These are phyloP conservation scores for Ciconia stormi DNA, from an alignment of 2,113 vertebrate species.

Conservation along the genomic window DNA sequence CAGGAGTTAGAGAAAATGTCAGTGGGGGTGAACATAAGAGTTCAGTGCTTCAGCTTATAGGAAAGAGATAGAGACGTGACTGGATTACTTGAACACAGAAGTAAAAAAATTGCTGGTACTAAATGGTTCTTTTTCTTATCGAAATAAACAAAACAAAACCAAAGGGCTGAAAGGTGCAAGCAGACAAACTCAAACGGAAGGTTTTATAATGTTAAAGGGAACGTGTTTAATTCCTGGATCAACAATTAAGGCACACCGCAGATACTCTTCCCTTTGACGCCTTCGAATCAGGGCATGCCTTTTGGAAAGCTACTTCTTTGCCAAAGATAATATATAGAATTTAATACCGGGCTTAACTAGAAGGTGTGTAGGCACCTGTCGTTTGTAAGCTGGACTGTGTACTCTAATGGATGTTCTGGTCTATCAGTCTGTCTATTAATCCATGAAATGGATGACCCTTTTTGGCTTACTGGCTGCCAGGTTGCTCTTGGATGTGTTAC, in stretches of 20 bases:
- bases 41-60: background rate
- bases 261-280: background rate
- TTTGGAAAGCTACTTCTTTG: background rate
- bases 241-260: background rate
- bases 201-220: background rate
- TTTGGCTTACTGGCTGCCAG: background rate
- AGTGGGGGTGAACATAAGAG: background rate
- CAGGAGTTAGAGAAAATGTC: background rate
- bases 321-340: background rate
- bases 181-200: background rate
- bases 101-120: background rate
- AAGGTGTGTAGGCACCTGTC: background rate
- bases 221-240: background rate
- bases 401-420: background rate
- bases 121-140: background rate
- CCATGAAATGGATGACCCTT: background rate
- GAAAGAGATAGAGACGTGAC: background rate
- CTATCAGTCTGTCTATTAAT: background rate
- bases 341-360: background rate
- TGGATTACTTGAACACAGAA: background rate
- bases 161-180: background rate
- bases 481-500: background rate
- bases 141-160: background rate
- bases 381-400: background rate
- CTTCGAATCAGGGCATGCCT: background rate